Conservation (phyloP, 2,888 invertebrate species). For the Dinocampus coccinellae region DNA sequence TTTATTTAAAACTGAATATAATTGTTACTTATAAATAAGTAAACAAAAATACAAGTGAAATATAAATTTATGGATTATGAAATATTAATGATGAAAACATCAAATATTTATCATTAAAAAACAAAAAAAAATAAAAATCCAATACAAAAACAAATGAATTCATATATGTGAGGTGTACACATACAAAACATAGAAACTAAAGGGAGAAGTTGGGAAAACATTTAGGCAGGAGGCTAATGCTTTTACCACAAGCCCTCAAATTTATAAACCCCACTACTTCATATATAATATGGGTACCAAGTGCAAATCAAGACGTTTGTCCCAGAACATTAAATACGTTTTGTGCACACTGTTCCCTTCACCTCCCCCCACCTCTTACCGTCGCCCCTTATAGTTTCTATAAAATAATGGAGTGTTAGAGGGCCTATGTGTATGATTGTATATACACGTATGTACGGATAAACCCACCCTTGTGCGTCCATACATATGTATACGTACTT, state of each 20-base stretch:
- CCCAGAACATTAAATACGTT: conserved; percentile 59
- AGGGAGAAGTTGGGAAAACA: conserved; percentile 47
- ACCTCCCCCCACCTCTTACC: too few species aligned
- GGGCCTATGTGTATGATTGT: conserved; percentile 16
- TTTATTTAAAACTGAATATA: too few species aligned
- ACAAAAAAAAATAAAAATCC: too few species aligned
- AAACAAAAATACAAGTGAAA: too few species aligned
- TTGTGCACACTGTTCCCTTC: conserved; percentile 50
- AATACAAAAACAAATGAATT: background rate
- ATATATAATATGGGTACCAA: conserved; percentile 43
- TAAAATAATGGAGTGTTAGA: conserved; percentile 29
- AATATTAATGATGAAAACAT: too few species aligned
- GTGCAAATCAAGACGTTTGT: conserved; percentile 65
- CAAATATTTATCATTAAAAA: too few species aligned
- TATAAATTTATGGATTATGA: too few species aligned
- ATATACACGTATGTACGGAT: background rate
- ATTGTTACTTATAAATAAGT: too few species aligned
- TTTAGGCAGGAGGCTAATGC: conserved; percentile 46
- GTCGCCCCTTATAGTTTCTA: conserved; percentile 12
- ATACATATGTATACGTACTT: background rate
- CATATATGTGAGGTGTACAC: background rate
- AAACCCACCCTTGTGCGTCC: background rate
- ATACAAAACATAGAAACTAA: background rate
- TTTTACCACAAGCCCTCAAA: conserved; percentile 44
- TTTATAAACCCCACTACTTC: conserved; percentile 29